These are phyloP conservation scores for Cylloceria caligata DNA, from an alignment of 2,888 invertebrate genomes.

Conservation along the genomic window DNA sequence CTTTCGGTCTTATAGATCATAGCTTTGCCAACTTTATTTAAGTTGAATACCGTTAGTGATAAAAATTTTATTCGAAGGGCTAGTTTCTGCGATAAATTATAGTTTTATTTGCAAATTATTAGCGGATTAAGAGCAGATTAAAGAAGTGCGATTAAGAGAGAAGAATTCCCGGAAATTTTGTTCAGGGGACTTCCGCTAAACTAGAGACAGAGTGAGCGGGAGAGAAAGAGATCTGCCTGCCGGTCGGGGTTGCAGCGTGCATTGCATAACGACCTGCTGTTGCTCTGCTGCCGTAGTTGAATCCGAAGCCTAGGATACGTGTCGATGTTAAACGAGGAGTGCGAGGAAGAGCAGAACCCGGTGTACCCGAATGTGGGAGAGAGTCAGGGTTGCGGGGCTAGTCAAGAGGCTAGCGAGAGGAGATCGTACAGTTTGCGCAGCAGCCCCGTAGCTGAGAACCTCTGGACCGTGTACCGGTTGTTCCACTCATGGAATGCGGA, in stretches of 20 bases:
- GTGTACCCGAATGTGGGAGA: background rate
- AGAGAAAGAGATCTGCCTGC: constrained; percentile 68
- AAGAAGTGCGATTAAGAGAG: background rate
- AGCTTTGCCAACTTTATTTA: no score
- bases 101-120: background rate
- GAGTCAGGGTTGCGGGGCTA: constrained; percentile 1
- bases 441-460: constrained; percentile 78
- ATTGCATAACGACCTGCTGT: constrained; percentile 75
- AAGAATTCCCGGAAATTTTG: constrained; percentile 60
- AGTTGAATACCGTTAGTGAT: no score
- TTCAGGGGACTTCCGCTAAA: constrained; percentile 63
- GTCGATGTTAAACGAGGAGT: constrained; percentile 28
- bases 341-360: constrained; percentile 14
- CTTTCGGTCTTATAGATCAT: background rate
- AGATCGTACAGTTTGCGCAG: constrained; percentile 40
- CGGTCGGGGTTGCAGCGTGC: constrained; percentile 45
- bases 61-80: no score
- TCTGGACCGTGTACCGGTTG: constrained; percentile 84
- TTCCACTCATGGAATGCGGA: constrained; percentile 84
- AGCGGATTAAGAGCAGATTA: background rate
- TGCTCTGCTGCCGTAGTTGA: constrained; percentile 37
- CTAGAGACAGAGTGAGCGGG: constrained; percentile 31
- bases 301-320: constrained; percentile 45
- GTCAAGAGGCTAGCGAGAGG: constrained; percentile 17
- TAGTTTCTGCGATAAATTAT: background rate